Evolutionary conservation across 2,888 invertebrate genomes (phyloP), one percentile per base, ranked within the genome.

Genomic region (Caenorhabditis sp.): DNA sequence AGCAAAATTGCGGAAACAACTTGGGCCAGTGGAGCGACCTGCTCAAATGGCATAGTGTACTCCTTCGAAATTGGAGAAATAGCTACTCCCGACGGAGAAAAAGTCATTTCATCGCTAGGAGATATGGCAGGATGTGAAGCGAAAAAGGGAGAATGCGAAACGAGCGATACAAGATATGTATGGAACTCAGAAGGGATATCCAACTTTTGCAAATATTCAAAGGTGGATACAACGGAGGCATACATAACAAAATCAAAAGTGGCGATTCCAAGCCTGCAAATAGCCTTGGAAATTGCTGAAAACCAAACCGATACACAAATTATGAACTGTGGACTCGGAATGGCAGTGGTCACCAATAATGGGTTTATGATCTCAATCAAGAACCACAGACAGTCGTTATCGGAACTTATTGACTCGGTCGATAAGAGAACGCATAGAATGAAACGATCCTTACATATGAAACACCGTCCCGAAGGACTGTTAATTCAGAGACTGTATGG

Each of bases 101-200:
- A n/a, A 24, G 6, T 69, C 1, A 41, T 69, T 16, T 69, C 69
- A 0, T 7, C 56, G 0, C 19, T 69, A 10, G 69, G 69, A 41
- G 69, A 69, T 24, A 58, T 41, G 26, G 24, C 69, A 0, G 69
- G 69, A 44, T 69, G 69, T 26, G 12, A 44, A n/a, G 69, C 69
- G 0, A 0, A 41, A 12, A n/a, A 24, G 16, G 69, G 69, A 8
- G 38, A 69, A 10, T 69, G 69, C 44, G 26, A 56, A n/a, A 58
- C 28, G 5, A 26, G 1, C 10, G 69, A 69, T 19, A 10, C 56
- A 0, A 4, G 22, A n/a, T 1, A 24, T 1, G 12, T 69, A 0
- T 69, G 69, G 69, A 44, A 28, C 0, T 4, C 38, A 1, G 54
- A 54, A 28, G 69, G 44, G 10, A 69, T 69, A 0, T 26, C 10